Evolutionary conservation across 2,113 vertebrate genomes (phyloP).

Genomic region (Cathartes aura): DNA sequence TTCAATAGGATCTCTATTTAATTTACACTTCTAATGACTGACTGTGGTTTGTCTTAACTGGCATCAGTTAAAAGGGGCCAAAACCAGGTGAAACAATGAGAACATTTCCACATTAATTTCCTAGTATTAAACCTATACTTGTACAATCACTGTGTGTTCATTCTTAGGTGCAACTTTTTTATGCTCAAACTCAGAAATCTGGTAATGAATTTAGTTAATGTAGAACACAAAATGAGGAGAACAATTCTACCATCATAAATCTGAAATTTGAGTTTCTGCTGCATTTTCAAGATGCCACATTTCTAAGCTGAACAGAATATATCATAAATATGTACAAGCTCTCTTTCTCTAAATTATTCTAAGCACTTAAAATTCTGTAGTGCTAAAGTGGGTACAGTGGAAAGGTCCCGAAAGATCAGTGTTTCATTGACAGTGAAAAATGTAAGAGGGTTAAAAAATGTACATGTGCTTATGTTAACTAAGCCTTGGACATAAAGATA

Average conservation of each 20-base stretch:
- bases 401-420: neutral
- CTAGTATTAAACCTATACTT: neutral
- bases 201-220: neutral
- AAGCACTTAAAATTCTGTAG: neutral
- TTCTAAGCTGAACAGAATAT: neutral
- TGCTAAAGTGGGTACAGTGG: neutral
- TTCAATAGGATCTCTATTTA: neutral
- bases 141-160: neutral
- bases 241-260: neutral
- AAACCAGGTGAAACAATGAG: neutral
- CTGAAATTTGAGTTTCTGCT: neutral
- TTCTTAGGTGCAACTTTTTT: neutral
- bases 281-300: neutral
- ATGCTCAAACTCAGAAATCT: neutral
- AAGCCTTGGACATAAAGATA: neutral
- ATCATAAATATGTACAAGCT: neutral
- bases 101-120: neutral
- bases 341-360: neutral
- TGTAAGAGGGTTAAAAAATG: neutral
- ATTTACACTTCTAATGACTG: neutral
- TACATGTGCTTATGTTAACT: neutral
- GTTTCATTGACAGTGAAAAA: neutral
- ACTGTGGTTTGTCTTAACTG: neutral
- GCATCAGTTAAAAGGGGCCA: neutral
- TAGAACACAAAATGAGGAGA: neutral